phyloP scores from a whole-genome alignment of 1,140 invertebrate genomes.

The Zophobas atratus region DNA sequence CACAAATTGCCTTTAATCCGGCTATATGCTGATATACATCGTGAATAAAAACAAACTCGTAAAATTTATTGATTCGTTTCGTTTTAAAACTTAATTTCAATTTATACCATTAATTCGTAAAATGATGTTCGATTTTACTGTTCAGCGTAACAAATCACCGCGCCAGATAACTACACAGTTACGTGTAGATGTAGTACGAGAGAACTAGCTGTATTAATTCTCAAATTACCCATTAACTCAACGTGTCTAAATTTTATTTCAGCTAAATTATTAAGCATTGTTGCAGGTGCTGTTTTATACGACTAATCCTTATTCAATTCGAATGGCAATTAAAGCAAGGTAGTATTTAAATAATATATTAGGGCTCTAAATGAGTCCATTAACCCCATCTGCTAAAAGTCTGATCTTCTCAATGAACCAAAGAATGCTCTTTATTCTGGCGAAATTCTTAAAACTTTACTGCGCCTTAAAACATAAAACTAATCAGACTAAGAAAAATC shows the following conservation, averaged over 20 bases:
- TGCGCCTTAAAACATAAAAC: too few species aligned
- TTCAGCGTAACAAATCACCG: background rate
- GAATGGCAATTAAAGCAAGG: conserved; percentile 23
- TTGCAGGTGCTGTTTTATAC: conserved; percentile 23
- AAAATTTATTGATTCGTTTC: conserved; percentile 21
- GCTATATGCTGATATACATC: background rate
- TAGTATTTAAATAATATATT: conserved; percentile 31
- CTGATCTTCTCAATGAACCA: background rate
- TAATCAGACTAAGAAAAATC: too few species aligned
- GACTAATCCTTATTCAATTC: conserved; percentile 19
- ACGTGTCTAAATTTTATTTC: conserved; percentile 10
- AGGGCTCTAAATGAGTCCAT: conserved; percentile 11
- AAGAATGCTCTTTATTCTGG: background rate
- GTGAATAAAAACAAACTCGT: conserved; percentile 29
- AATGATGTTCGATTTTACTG: background rate
- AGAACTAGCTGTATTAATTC: too few species aligned
- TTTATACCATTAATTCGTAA: conserved; percentile 2
- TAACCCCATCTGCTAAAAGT: background rate
- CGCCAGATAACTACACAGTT: too few species aligned
- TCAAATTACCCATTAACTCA: background rate
- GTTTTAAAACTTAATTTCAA: conserved; percentile 8
- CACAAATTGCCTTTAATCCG: background rate
- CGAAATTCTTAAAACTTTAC: too few species aligned
- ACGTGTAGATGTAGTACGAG: background rate
- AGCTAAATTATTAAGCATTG: conserved; percentile 15